Evolutionary conservation across 2,797 vertebrate species (phyloP).

Genomic region (Cyprinella venusta): DNA sequence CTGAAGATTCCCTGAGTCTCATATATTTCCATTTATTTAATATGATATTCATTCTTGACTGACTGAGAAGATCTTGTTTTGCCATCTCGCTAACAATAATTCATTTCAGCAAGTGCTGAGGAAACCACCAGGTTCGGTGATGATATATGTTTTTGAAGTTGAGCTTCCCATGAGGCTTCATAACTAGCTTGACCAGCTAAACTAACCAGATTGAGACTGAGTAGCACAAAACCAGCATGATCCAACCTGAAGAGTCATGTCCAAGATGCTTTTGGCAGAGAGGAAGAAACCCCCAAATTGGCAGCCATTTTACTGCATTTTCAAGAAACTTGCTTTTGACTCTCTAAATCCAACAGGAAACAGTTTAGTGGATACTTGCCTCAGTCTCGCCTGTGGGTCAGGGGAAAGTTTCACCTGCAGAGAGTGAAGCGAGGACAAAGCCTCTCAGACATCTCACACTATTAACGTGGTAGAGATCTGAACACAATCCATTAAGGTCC

Average conservation of each 20-base stretch:
- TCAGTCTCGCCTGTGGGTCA: not conserved
- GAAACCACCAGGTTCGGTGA: not conserved
- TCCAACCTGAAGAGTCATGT: not conserved
- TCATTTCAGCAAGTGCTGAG: not conserved
- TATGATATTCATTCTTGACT: constrained; percentile 23
- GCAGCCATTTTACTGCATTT: not conserved
- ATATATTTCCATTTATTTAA: constrained; percentile 46
- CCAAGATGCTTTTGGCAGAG: not conserved
- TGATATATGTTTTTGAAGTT: not conserved
- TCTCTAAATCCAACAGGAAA: not conserved
- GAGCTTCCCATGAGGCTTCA: not conserved
- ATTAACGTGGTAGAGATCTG: constrained; percentile 75
- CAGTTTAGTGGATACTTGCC: not conserved
- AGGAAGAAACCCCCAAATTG: not conserved
- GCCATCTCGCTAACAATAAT: not conserved
- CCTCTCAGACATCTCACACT: constrained; percentile 75
- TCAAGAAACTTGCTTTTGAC: constrained; percentile 4
- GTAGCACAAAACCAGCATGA: not conserved
- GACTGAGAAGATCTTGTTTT: constrained; percentile 22
- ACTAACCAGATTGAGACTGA: not conserved
- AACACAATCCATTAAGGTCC: constrained; percentile 80
- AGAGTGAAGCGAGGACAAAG: constrained; percentile 66
- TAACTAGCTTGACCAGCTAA: not conserved
- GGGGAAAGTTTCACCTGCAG: constrained; percentile 58
- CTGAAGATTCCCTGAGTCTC: constrained; percentile 7